phyloP scores from a whole-genome alignment of 2,888 invertebrate genomes.

The Drosophila gaucha region DNA sequence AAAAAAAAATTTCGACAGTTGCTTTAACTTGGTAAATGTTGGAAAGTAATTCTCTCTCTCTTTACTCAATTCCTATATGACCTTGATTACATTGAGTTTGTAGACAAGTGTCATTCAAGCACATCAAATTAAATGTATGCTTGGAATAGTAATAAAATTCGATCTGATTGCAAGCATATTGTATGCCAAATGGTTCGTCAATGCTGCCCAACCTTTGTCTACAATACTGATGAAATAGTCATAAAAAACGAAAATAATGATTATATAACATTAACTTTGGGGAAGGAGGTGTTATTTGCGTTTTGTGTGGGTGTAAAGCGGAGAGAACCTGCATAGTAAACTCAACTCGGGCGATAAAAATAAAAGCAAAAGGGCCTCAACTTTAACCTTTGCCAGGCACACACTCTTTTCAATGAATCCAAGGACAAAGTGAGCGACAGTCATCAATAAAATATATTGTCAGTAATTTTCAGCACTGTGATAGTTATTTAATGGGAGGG shows the following conservation, averaged over 20 bases:
- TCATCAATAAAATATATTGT: slow-evolving; percentile 69
- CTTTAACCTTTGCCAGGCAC: slow-evolving; percentile 56
- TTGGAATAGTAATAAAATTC: slow-evolving; percentile 15
- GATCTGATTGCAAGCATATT: slow-evolving; percentile 37
- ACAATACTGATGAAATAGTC: slow-evolving; percentile 32
- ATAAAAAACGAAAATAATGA: slow-evolving; percentile 42
- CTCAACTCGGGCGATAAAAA: slow-evolving; percentile 22
- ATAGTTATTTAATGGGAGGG: not conserved
- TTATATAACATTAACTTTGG: slow-evolving; percentile 33
- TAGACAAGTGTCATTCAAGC: slow-evolving; percentile 22
- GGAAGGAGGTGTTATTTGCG: not conserved
- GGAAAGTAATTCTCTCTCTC: not conserved
- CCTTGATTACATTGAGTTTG: not conserved
- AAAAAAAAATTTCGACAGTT: no score
- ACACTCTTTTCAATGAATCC: slow-evolving; percentile 21
- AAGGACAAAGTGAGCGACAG: slow-evolving; percentile 43
- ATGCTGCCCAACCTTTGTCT: not conserved
- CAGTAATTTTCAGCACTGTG: slow-evolving; percentile 40
- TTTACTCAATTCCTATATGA: not conserved
- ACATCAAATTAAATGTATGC: slow-evolving; percentile 21
- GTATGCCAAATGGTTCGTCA: slow-evolving; percentile 1
- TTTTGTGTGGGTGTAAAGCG: not conserved
- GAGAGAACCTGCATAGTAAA: slow-evolving; percentile 39
- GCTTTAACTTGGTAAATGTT: no score
- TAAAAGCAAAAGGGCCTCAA: slow-evolving; percentile 38